A percentile compares a stretch with the other conserved stretches of the same genome.
phyloP scores from a whole-genome alignment of 37 sponge, comb jelly and placozoan species.

The Hexactinellida sp. region DNA sequence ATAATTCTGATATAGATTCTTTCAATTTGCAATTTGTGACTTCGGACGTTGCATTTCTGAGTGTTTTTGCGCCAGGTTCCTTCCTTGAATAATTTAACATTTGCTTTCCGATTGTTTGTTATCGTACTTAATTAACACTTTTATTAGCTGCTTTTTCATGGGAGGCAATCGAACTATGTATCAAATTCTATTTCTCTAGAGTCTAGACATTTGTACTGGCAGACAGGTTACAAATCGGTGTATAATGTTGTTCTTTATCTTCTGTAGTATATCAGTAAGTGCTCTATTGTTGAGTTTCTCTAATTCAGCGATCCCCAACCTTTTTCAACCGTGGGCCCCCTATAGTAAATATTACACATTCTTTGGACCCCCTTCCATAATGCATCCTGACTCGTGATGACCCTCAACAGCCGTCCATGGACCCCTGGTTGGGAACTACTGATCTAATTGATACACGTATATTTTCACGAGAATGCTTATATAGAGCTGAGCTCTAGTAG shows the following conservation, averaged over 20 bases:
- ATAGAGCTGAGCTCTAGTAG: no score
- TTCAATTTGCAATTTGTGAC: background rate
- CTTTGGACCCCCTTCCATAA: no score
- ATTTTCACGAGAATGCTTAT: no score
- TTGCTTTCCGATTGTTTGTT: background rate
- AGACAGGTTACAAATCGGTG: background rate
- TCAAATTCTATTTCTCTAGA: no score
- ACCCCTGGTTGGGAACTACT: no score
- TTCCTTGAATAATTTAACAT: background rate
- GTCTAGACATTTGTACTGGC: background rate
- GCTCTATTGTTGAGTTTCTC: background rate
- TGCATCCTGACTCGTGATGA: no score
- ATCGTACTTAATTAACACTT: background rate
- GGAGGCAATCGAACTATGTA: background rate
- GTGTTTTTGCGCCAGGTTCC: background rate
- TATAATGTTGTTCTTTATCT: background rate
- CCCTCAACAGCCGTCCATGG: no score
- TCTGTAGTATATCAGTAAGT: background rate
- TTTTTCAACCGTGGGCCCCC: no score
- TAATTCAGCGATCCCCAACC: no score
- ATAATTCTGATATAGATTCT: background rate
- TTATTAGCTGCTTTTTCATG: background rate
- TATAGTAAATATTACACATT: no score
- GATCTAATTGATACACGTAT: no score
- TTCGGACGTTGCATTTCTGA: background rate